Evolutionary conservation across 2,888 invertebrate genomes (phyloP).

Genomic region (Quadroppia sp.): DNA sequence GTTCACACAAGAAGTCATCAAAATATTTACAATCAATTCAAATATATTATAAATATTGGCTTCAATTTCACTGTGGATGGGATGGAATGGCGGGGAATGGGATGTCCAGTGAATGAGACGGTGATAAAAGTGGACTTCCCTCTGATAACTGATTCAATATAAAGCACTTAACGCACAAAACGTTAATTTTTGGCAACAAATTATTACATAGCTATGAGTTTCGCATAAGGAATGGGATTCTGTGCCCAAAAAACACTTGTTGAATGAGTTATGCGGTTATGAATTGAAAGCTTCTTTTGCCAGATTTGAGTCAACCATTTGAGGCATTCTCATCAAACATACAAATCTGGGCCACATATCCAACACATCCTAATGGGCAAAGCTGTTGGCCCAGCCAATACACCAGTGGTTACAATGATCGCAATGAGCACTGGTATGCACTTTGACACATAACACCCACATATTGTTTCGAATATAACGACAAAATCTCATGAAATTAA

Average conservation of each 20-base stretch:
- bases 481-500: conserved; percentile 7
- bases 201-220: no score
- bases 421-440: conserved; percentile 15
- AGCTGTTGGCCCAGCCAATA: neutral
- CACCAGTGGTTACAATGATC: no score
- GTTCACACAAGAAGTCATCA: conserved; percentile 18
- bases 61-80: conserved; percentile 6
- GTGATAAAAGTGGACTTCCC: neutral
- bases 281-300: conserved; percentile 33
- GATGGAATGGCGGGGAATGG: neutral
- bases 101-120: no score
- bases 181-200: conserved; percentile 18
- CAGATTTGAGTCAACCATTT: conserved; percentile 22
- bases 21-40: conserved; percentile 15
- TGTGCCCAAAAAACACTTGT: neutral
- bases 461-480: conserved; percentile 1
- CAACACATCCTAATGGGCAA: neutral
- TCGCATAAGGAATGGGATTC: conserved; percentile 2
- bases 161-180: conserved; percentile 13
- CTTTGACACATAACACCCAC: conserved; percentile 29
- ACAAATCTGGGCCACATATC: conserved; percentile 33
- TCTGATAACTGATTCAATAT: conserved; percentile 25
- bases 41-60: conserved; percentile 28
- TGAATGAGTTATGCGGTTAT: conserved; percentile 12
- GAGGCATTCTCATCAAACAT: neutral